These are phyloP conservation scores for Sarotherodon lohbergeri DNA, from an alignment of 2,113 vertebrate species.

Conservation along the genomic window DNA sequence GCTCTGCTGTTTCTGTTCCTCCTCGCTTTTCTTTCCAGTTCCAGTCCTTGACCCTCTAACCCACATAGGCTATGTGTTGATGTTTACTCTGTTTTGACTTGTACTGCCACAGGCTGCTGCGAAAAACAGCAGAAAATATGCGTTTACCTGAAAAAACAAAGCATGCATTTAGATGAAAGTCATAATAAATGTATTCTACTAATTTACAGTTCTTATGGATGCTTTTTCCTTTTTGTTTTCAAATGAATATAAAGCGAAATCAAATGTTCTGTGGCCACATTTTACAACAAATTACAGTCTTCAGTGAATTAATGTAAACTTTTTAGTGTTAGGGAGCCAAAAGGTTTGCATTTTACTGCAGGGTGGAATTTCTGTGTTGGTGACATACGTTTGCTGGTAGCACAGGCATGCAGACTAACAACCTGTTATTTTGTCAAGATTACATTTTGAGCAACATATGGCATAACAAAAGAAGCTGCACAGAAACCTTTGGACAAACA, in stretches of 20 bases:
- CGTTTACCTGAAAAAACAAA: background rate
- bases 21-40: background rate
- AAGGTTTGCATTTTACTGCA: background rate
- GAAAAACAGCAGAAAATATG: background rate
- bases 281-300: background rate
- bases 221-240: background rate
- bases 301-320: background rate
- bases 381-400: background rate
- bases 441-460: background rate
- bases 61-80: background rate
- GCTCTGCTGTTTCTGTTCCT: background rate
- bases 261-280: background rate
- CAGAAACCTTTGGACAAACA: conserved; percentile 25
- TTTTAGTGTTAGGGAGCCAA: background rate
- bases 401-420: background rate
- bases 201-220: background rate
- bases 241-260: background rate
- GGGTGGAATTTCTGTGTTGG: background rate
- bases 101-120: background rate
- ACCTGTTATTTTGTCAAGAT: background rate
- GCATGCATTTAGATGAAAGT: background rate
- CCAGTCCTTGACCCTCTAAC: background rate
- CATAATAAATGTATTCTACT: background rate
- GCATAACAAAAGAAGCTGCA: background rate
- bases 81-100: background rate